These are phyloP conservation scores for Pristionchus exspectatus DNA, from an alignment of 2,888 invertebrate species.

Conservation along the genomic window DNA sequence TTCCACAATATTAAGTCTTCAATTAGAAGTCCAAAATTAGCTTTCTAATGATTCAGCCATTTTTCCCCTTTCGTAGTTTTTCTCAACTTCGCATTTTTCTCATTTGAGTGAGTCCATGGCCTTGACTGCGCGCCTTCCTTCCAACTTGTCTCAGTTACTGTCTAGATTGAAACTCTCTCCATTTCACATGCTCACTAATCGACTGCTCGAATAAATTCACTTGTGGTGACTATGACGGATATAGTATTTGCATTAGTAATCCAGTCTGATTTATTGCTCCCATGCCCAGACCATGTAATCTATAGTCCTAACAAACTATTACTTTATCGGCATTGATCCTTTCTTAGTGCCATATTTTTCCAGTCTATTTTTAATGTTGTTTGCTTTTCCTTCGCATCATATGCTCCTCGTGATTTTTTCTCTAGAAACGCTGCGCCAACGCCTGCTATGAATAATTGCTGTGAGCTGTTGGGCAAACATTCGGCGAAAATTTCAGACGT, in stretches of 20 bases:
- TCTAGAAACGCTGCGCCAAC: constrained; percentile 4
- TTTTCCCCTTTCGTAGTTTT: background rate
- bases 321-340: no score
- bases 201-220: background rate
- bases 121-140: constrained; percentile 21
- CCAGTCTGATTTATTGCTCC: no score
- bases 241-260: no score
- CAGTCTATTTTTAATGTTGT: background rate
- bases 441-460: constrained; percentile 11
- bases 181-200: background rate
- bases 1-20: no score
- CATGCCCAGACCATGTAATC: no score
- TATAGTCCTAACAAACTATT: no score
- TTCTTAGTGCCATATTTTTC: no score
- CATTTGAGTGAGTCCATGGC: background rate
- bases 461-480: constrained; percentile 37
- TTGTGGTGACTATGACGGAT: no score
- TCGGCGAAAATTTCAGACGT: background rate
- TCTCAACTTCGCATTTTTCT: background rate
- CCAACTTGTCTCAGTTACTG: constrained; percentile 43
- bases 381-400: background rate
- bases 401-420: background rate
- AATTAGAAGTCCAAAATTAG: no score
- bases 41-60: no score
- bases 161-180: background rate